phyloP scores from a whole-genome alignment of 2,797 vertebrate genomes.

The Lithobates sylvaticus region DNA sequence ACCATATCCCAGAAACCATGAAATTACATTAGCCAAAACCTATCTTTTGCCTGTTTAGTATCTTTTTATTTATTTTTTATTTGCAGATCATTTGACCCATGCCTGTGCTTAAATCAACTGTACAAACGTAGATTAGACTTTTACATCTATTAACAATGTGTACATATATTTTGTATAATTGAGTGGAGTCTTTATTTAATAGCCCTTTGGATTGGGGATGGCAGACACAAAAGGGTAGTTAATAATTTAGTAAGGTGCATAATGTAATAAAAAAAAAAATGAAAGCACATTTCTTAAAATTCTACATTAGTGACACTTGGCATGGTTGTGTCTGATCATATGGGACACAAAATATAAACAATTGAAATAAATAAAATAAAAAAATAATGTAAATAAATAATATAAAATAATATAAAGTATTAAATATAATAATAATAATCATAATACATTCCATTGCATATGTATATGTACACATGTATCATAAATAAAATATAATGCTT shows the following conservation, averaged over 20 bases:
- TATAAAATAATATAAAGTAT: too few relatives aligned
- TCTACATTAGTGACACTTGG: background rate
- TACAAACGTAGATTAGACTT: conserved; percentile 27
- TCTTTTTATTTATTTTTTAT: conserved; percentile 21
- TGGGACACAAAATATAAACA: too few relatives aligned
- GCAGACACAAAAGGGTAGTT: background rate
- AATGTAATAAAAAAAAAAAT: background rate
- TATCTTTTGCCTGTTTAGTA: conserved; percentile 25
- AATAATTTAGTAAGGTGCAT: background rate
- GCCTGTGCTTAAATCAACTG: conserved; percentile 31
- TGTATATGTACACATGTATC: too few relatives aligned
- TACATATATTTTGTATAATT: conserved; percentile 31
- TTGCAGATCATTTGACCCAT: conserved; percentile 40
- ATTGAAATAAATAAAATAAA: too few relatives aligned
- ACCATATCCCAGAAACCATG: conserved; percentile 42
- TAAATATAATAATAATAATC: too few relatives aligned
- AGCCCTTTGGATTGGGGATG: background rate
- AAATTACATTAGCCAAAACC: conserved; percentile 38
- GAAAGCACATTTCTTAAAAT: background rate
- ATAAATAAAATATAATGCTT: too few relatives aligned
- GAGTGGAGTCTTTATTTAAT: conserved; percentile 15
- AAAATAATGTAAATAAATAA: too few relatives aligned
- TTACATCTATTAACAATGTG: conserved; percentile 21
- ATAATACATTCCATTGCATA: too few relatives aligned
- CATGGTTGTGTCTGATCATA: background rate